A percentile compares a stretch with the other conserved stretches of the same genome.
phyloP scores from a whole-genome alignment of 2,888 invertebrate species.

The Oscheius sp. region DNA sequence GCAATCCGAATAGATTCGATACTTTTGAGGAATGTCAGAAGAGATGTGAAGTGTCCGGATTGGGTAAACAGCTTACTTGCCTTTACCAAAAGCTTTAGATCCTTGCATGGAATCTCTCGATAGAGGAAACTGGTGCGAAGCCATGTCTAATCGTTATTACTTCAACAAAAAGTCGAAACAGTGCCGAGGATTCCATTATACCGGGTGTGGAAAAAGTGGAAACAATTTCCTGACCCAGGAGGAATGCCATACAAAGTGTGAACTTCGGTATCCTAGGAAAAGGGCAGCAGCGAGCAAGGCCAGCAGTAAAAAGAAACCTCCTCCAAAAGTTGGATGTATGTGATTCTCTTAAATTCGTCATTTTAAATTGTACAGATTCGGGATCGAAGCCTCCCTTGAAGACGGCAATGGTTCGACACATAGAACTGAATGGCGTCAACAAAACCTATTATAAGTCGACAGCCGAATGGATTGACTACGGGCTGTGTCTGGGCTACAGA shows the following conservation, averaged over 20 bases:
- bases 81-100: constrained; percentile 45
- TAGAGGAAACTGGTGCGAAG: constrained; percentile 68
- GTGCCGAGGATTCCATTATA: constrained; percentile 70
- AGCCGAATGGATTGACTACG: constrained; percentile 65
- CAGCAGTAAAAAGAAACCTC: constrained; percentile 17
- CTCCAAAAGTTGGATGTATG: constrained; percentile 31
- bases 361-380: constrained; percentile 43
- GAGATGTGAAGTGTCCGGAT: constrained; percentile 65
- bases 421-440: constrained; percentile 46
- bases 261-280: constrained; percentile 20
- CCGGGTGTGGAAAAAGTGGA: constrained; percentile 66
- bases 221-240: constrained; percentile 64
- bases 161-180: constrained; percentile 51
- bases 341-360: not conserved
- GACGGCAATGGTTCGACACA: constrained; percentile 53
- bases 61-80: constrained; percentile 39
- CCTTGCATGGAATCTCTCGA: constrained; percentile 65
- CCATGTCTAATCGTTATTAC: constrained; percentile 63
- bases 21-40: constrained; percentile 66
- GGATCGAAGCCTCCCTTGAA: constrained; percentile 51
- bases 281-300: constrained; percentile 15
- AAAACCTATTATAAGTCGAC: constrained; percentile 63
- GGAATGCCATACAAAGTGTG: constrained; percentile 57
- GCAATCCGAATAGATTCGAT: constrained; percentile 68
- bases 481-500: constrained; percentile 66